phyloP scores from a whole-genome alignment of 1,140 invertebrate genomes.

The Mizuhopecten yessoensis region DNA sequence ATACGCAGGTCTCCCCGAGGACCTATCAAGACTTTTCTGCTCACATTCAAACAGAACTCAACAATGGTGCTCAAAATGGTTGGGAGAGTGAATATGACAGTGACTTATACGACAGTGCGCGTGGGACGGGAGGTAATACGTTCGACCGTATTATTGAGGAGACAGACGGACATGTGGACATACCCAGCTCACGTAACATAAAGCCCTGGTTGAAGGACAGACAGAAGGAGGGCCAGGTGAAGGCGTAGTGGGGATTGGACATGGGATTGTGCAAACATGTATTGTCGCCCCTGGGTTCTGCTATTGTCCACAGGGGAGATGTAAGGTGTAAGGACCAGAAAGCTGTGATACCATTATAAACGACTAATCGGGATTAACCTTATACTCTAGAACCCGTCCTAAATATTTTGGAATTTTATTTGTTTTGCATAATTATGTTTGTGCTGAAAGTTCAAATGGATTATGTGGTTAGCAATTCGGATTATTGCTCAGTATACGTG shows the following conservation, averaged over 20 bases:
- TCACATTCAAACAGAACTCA: slow-evolving; percentile 41
- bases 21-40: not conserved
- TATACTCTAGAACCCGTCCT: not conserved
- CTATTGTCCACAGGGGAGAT: not conserved
- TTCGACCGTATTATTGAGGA: slow-evolving; percentile 56
- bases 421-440: slow-evolving; percentile 40
- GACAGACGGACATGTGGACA: slow-evolving; percentile 51
- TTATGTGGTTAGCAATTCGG: not conserved
- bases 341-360: not conserved
- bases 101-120: slow-evolving; percentile 42
- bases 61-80: slow-evolving; percentile 49
- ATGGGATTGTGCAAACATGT: slow-evolving; percentile 32
- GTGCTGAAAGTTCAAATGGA: slow-evolving; percentile 1
- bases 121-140: slow-evolving; percentile 44
- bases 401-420: not conserved
- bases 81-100: slow-evolving; percentile 52
- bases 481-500: slow-evolving; percentile 20
- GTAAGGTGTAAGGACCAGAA: not conserved
- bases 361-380: not conserved
- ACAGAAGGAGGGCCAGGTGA: slow-evolving; percentile 60
- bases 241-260: slow-evolving; percentile 29
- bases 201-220: slow-evolving; percentile 60
- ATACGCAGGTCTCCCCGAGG: slow-evolving; percentile 1
- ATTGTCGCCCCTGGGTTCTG: not conserved
- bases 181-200: slow-evolving; percentile 54